Evolutionary conservation across 2,797 vertebrate genomes (phyloP).

Genomic region (Nyctalus aviator): DNA sequence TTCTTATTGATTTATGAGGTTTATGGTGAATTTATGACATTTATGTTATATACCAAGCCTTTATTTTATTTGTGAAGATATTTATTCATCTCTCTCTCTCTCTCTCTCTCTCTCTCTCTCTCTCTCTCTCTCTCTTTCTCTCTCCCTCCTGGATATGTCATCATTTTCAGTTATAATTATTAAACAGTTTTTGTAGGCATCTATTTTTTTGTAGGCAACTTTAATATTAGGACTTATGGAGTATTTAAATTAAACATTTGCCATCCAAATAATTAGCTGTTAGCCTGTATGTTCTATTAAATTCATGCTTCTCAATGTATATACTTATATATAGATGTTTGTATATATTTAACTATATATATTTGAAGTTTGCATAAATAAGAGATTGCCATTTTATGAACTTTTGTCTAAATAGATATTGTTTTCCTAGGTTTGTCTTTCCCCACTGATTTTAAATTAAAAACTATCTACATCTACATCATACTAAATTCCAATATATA

Average conservation of each 20-base stretch:
- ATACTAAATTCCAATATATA: not conserved
- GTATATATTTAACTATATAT: not conserved
- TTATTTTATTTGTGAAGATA: not conserved
- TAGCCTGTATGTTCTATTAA: not conserved
- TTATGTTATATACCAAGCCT: not conserved
- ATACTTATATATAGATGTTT: not conserved
- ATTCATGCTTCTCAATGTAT: not conserved
- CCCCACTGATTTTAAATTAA: not conserved
- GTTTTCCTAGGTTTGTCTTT: not conserved
- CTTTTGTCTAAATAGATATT: not conserved
- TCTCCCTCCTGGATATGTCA: not conserved
- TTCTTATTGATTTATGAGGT: not conserved
- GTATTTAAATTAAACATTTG: conserved; percentile 28
- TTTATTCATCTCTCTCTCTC: not conserved
- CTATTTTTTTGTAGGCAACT: not conserved
- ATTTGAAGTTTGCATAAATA: not conserved
- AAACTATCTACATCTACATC: not conserved
- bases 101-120: not conserved
- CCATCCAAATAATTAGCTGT: not conserved
- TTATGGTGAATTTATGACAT: not conserved
- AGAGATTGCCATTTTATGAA: not conserved
- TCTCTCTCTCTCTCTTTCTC: not conserved
- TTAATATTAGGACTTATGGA: not conserved
- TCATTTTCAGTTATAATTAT: not conserved
- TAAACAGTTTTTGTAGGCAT: not conserved